Base-by-base conservation (phyloP, 2,888 invertebrate genomes). In the Eumacrocentrus americanus region DNA sequence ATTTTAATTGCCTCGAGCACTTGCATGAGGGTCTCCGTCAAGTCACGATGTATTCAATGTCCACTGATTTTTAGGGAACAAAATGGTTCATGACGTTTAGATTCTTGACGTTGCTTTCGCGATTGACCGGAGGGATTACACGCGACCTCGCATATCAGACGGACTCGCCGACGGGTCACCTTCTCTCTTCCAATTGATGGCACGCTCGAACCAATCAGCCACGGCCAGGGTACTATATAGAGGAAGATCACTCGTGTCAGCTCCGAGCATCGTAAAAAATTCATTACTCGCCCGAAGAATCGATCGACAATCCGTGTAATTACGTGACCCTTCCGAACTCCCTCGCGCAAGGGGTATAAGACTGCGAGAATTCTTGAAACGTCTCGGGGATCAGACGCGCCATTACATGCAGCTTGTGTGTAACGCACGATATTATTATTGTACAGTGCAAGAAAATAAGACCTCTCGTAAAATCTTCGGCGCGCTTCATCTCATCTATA, bases 271-370 rank as follows among this genome's bases (percentile, higher is more conserved):
- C 76, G 74, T 80, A 78, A 79, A 79, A 79, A 77, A 77, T 78
- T 77, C 76, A 79, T 79, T 76, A 75, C 69, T 68, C 64, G 64
- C 63, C 70, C 73, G 70, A 67, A 69, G 70, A 75, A 78, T 78
- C 77, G 78, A 79, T 79, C 78, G 73, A 60, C 66, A 67, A 65
- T 63, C 70, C 76, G 74, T 76, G 75, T 77, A 78, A 77, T 79
- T 77, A 69, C 72, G 68, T 71, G 72, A 62, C 67, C 71, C 69
- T 68, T 72, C 68, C 63, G 60, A 60, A 63, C 62, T 23, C 44
- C 51, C 47, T 51, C 42, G 20, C 52, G 61, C 23, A 14, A 12
- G 51, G 38, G n/a, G n/a, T n/a, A n/a, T n/a, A n/a, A n/a, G n/a
- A n/a, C n/a, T 35, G 12, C 51, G 23, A 20, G 18, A 54, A 54